These are phyloP conservation scores for Ariolimax columbianus DNA, from an alignment of 2,888 invertebrate genomes.

Conservation along the genomic window DNA sequence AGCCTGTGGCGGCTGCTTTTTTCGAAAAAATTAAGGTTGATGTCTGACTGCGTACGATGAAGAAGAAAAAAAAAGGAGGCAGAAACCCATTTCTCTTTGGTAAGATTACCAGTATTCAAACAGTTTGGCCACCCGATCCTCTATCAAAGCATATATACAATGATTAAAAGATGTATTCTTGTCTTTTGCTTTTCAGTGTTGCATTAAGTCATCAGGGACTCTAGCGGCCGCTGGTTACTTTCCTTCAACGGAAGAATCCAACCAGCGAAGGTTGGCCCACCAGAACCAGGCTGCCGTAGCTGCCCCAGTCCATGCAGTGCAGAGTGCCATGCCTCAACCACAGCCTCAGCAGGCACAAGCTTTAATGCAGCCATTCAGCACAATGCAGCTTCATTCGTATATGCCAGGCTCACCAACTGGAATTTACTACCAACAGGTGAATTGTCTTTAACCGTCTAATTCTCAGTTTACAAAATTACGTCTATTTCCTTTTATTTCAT, in stretches of 20 bases:
- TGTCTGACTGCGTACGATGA: no score
- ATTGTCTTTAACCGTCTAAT: no score
- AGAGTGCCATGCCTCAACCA: slow-evolving; percentile 18
- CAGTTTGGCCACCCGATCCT: no score
- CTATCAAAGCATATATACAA: no score
- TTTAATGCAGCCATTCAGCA: slow-evolving; percentile 27
- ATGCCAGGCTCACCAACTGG: slow-evolving; percentile 33
- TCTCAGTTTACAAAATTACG: no score
- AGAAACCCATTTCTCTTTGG: no score
- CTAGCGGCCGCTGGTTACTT: slow-evolving; percentile 46
- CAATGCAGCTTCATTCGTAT: slow-evolving; percentile 36
- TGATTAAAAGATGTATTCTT: no score
- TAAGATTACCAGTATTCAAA: no score
- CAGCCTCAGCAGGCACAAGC: slow-evolving; percentile 41
- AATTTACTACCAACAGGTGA: slow-evolving; percentile 47
- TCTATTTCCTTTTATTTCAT: no score
- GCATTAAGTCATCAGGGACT: slow-evolving; percentile 52
- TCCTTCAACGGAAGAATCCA: slow-evolving; percentile 43
- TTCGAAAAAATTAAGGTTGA: no score
- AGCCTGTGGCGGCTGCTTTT: no score
- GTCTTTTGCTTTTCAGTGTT: slow-evolving; percentile 38
- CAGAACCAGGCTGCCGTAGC: slow-evolving; percentile 34
- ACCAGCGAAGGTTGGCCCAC: slow-evolving; percentile 40
- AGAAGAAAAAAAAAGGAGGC: no score
- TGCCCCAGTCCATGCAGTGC: slow-evolving; percentile 21